phyloP scores from a whole-genome alignment of 2,797 vertebrate genomes.

The Telmatherina bonti region DNA sequence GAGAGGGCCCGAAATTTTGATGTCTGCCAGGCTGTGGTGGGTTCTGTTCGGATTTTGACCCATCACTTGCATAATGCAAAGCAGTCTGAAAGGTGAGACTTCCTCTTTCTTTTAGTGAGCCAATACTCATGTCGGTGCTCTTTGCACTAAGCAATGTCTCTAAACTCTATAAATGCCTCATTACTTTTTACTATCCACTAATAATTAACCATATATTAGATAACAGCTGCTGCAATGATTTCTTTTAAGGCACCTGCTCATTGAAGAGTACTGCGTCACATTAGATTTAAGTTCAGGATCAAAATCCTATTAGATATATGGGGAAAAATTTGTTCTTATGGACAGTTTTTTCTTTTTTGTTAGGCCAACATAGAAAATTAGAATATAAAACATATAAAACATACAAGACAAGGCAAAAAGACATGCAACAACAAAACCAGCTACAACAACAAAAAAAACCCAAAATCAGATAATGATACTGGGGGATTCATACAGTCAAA shows the following conservation, averaged over 20 bases:
- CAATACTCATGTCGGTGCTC: slow-evolving; percentile 9
- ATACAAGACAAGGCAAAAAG: too few relatives aligned
- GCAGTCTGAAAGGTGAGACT: slow-evolving; percentile 76
- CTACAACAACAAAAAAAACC: too few relatives aligned
- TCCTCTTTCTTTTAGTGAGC: slow-evolving; percentile 3
- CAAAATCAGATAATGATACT: too few relatives aligned
- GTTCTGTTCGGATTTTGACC: slow-evolving; percentile 81
- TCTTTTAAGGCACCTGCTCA: slow-evolving; percentile 9
- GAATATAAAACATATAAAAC: too few relatives aligned
- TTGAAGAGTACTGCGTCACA: background rate
- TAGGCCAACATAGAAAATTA: too few relatives aligned
- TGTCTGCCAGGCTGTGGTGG: slow-evolving; percentile 71
- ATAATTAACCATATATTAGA: slow-evolving; percentile 58
- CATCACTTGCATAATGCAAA: slow-evolving; percentile 81
- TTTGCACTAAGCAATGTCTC: slow-evolving; percentile 46
- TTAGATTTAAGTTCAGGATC: slow-evolving; percentile 15
- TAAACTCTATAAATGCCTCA: slow-evolving; percentile 45
- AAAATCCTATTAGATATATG: background rate
- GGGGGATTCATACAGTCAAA: too few relatives aligned
- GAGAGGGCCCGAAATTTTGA: slow-evolving; percentile 71
- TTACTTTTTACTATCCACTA: slow-evolving; percentile 42
- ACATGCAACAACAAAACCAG: too few relatives aligned
- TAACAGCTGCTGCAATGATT: slow-evolving; percentile 9
- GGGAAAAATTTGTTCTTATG: slow-evolving; percentile 18
- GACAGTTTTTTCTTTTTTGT: too few relatives aligned